Conservation (phyloP, 2,797 vertebrate species). For the Gymnodraco acuticeps region DNA sequence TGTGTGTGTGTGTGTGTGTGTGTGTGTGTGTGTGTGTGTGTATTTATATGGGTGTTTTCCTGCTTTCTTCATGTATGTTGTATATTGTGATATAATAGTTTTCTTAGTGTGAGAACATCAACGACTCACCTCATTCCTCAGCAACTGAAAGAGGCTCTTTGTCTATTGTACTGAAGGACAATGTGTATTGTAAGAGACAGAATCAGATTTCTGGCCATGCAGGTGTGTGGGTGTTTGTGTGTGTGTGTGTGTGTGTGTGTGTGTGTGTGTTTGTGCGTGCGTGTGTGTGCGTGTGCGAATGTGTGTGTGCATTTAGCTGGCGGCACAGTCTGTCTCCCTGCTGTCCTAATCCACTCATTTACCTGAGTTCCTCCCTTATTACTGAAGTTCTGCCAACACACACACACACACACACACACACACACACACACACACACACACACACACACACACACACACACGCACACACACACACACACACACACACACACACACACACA, state of each 20-base stretch:
- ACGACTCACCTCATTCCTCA: constrained; percentile 60
- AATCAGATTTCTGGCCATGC: constrained; percentile 68
- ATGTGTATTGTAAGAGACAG: constrained; percentile 68
- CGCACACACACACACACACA: constrained; percentile 35
- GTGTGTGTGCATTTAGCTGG: constrained; percentile 21
- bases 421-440: constrained; percentile 27
- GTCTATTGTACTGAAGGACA: constrained; percentile 75
- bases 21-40: constrained; percentile 4
- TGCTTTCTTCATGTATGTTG: constrained; percentile 8
- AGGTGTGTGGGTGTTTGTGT: background rate
- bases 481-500: constrained; percentile 45
- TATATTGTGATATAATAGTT: constrained; percentile 48
- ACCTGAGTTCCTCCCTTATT: constrained; percentile 59
- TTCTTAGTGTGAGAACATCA: constrained; percentile 51
- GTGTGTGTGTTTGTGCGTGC: background rate
- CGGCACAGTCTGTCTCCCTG: constrained; percentile 53
- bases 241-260: too few relatives aligned
- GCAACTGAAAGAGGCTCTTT: constrained; percentile 71
- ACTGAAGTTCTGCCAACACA: constrained; percentile 60
- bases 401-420: constrained; percentile 41
- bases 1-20: constrained; percentile 12
- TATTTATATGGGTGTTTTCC: constrained; percentile 27
- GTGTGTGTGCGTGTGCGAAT: constrained; percentile 11
- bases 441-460: constrained; percentile 41
- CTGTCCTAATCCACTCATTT: constrained; percentile 74